phyloP scores from a whole-genome alignment of 2,888 invertebrate species.

The Pheosia gnoma region DNA sequence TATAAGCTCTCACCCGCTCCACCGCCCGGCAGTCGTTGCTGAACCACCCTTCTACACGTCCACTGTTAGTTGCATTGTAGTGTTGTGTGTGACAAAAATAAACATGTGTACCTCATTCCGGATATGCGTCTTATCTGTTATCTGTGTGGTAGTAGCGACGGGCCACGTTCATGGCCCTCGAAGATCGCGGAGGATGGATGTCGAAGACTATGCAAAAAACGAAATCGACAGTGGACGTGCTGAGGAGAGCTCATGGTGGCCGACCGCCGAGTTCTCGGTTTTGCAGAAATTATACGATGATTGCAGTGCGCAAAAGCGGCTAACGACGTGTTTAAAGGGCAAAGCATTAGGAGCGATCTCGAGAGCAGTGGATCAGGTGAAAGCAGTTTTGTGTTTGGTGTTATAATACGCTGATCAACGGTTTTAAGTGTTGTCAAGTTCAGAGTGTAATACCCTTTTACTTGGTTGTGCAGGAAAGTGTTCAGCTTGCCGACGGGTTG shows the following conservation, averaged over 20 bases:
- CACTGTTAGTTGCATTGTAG: constrained; percentile 64
- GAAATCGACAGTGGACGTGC: constrained; percentile 80
- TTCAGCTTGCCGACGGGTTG: constrained; percentile 85
- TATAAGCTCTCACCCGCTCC: constrained; percentile 79
- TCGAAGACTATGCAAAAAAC: constrained; percentile 71
- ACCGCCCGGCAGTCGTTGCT: constrained; percentile 74
- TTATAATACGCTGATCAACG: constrained; percentile 9
- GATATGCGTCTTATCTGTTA: constrained; percentile 74
- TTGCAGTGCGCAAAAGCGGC: constrained; percentile 85
- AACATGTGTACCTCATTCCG: constrained; percentile 78
- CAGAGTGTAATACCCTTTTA: constrained; percentile 50
- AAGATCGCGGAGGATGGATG: constrained; percentile 75
- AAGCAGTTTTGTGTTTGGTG: constrained; percentile 33
- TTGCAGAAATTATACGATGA: constrained; percentile 86
- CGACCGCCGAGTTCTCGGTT: constrained; percentile 83
- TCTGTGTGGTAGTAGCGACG: constrained; percentile 71
- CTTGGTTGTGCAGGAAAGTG: constrained; percentile 80
- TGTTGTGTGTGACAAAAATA: constrained; percentile 68
- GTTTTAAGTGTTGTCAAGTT: constrained; percentile 44
- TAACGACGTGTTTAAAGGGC: constrained; percentile 85
- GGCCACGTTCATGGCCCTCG: constrained; percentile 74
- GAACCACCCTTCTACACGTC: constrained; percentile 75
- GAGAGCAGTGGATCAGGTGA: constrained; percentile 85
- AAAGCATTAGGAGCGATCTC: constrained; percentile 84
- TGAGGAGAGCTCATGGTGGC: constrained; percentile 80